These are phyloP conservation scores for Eupeodes luniger DNA, from an alignment of 2,888 invertebrate genomes.

Conservation along the genomic window DNA sequence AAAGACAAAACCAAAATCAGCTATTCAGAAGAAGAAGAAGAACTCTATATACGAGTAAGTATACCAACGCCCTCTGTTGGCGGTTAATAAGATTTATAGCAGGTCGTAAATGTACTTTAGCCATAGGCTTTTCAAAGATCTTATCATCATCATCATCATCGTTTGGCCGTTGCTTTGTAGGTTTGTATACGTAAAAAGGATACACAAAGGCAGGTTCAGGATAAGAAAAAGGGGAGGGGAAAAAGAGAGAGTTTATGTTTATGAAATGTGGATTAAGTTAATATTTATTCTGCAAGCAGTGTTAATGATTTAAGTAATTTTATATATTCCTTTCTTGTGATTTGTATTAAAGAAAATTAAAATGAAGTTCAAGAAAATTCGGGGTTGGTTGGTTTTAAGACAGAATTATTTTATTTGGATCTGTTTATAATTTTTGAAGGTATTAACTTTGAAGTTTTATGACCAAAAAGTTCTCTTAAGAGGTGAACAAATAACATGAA, in stretches of 20 bases:
- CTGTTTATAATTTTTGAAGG: too few relatives aligned
- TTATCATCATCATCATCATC: conserved; percentile 10
- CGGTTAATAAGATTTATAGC: conserved; percentile 37
- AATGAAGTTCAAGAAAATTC: too few relatives aligned
- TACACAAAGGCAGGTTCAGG: background rate
- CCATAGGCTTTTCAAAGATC: conserved; percentile 8
- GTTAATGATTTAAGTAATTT: conserved; percentile 13
- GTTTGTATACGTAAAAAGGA: background rate
- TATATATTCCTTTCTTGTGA: background rate
- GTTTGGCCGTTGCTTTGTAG: background rate
- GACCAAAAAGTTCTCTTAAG: too few relatives aligned
- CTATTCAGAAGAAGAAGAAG: background rate
- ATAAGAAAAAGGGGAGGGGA: background rate
- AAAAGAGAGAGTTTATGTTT: conserved; percentile 26
- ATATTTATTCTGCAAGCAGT: conserved; percentile 13
- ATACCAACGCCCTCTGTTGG: background rate
- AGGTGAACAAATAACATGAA: too few relatives aligned
- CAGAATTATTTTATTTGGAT: too few relatives aligned
- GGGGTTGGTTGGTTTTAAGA: too few relatives aligned
- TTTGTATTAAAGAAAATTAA: too few relatives aligned
- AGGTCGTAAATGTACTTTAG: conserved; percentile 41
- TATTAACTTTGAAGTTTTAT: too few relatives aligned
- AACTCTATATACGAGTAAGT: background rate
- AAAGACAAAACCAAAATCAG: background rate
- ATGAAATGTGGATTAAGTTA: conserved; percentile 33